A percentile compares a stretch with the other conserved stretches of the same genome.
Evolutionary conservation across 2,113 vertebrate species (phyloP).

Genomic region (Hydrochoerus hydrochaeris): DNA sequence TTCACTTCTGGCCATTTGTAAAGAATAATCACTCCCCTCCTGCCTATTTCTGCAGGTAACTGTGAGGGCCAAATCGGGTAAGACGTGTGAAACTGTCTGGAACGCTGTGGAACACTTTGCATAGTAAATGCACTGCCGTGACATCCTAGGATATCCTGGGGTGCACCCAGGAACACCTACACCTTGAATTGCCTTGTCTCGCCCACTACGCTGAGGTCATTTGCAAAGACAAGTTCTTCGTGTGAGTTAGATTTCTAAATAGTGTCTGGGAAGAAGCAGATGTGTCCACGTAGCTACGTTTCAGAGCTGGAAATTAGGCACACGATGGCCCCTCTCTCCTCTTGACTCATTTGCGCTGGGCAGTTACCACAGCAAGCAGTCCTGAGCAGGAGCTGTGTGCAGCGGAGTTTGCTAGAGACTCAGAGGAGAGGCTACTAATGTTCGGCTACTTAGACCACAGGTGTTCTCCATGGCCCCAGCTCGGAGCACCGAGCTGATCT

Average conservation of each 20-base stretch:
- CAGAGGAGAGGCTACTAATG: not conserved
- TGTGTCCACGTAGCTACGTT: not conserved
- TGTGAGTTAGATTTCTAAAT: conserved; percentile 35
- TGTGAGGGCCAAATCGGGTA: conserved; percentile 29
- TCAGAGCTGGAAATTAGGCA: not conserved
- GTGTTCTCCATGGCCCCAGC: not conserved
- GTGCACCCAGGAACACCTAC: conserved; percentile 18
- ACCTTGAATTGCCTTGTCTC: not conserved
- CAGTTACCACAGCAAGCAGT: not conserved
- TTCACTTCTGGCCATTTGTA: not conserved
- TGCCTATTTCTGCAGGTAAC: conserved; percentile 51
- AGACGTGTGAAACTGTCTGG: conserved; percentile 33
- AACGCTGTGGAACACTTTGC: not conserved
- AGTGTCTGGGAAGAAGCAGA: not conserved
- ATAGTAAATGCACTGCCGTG: not conserved
- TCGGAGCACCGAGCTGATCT: not conserved
- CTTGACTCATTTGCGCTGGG: not conserved
- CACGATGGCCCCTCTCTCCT: not conserved
- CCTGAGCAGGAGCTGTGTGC: not conserved
- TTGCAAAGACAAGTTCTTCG: conserved; percentile 44
- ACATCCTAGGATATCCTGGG: not conserved
- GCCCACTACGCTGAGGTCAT: conserved; percentile 6
- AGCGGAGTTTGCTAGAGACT: not conserved
- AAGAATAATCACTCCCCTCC: conserved; percentile 13
- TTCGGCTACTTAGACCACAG: not conserved